A percentile compares a stretch with the other conserved stretches of the same genome.
Conservation (phyloP, 92 coral and sea anemone genomes). For the Palythoa heliodiscus region DNA sequence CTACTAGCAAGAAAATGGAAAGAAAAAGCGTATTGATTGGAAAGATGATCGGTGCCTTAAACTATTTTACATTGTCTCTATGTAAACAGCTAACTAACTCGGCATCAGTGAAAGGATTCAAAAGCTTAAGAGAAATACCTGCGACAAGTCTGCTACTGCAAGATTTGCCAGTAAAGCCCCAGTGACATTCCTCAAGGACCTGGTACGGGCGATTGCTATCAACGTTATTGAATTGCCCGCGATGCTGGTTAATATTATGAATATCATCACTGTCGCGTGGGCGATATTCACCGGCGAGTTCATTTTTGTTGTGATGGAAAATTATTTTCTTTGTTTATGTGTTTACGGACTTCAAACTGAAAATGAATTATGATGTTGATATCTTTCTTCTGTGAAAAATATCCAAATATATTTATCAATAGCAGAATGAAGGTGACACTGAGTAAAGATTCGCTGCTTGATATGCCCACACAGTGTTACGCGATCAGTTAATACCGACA, state of each 20-base stretch:
- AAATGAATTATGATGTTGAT: not conserved
- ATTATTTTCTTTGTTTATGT: too few relatives aligned
- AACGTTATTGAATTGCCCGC: slow-evolving; percentile 53
- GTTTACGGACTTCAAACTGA: not conserved
- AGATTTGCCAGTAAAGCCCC: slow-evolving; percentile 60
- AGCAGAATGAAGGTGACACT: too few relatives aligned
- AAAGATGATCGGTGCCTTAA: too few relatives aligned
- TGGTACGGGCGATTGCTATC: slow-evolving; percentile 42
- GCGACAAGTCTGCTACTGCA: slow-evolving; percentile 54
- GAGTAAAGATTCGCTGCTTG: too few relatives aligned
- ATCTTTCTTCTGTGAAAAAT: not conserved
- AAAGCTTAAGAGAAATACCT: not conserved
- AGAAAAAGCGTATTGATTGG: too few relatives aligned
- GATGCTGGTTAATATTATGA: slow-evolving; percentile 25
- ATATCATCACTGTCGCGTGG: slow-evolving; percentile 23
- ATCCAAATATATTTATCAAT: too few relatives aligned
- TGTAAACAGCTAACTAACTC: not conserved
- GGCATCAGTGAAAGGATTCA: not conserved
- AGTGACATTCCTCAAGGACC: slow-evolving; percentile 53
- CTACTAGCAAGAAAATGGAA: too few relatives aligned
- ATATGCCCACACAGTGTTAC: too few relatives aligned
- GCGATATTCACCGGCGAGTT: slow-evolving; percentile 20
- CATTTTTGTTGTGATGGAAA: not conserved
- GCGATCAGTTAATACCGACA: too few relatives aligned
- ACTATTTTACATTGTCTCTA: too few relatives aligned